Evolutionary conservation across 1,140 invertebrate species (phyloP).

Genomic region (Brachionus asplanchnoidis): DNA sequence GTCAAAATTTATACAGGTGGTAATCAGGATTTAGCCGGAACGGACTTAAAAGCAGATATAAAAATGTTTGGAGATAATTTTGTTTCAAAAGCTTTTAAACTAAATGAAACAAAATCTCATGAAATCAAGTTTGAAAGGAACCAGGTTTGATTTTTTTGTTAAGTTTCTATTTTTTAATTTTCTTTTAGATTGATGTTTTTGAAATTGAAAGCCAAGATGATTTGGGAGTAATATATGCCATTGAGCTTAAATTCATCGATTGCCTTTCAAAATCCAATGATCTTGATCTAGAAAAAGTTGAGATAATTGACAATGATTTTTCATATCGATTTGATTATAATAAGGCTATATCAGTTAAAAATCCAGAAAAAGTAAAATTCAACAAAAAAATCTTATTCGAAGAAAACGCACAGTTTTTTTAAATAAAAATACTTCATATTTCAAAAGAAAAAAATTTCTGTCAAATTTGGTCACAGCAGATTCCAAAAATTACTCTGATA

Average conservation of each 20-base stretch:
- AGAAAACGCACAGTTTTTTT: conserved; percentile 35
- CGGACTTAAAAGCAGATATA: not conserved
- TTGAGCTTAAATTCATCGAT: not conserved
- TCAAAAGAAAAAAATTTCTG: too few species aligned
- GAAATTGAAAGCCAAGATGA: not conserved
- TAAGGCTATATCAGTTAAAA: not conserved
- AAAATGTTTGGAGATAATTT: conserved; percentile 23
- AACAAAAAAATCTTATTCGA: conserved; percentile 16
- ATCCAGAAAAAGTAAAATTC: not conserved
- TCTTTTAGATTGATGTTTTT: conserved; percentile 25
- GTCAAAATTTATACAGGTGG: conserved; percentile 5
- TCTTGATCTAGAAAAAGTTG: conserved; percentile 30
- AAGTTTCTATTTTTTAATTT: not conserved
- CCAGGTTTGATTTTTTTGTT: not conserved
- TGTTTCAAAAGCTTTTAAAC: not conserved
- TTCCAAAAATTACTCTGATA: too few species aligned
- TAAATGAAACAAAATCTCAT: conserved; percentile 6
- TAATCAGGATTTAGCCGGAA: conserved; percentile 9
- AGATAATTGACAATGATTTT: not conserved
- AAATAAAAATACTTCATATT: not conserved
- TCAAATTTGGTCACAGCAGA: too few species aligned
- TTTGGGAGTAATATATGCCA: conserved; percentile 20
- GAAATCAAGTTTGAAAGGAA: not conserved
- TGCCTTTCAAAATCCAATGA: conserved; percentile 1
- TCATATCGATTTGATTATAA: conserved; percentile 3